Percentiles rank a stretch among this genome's conserved stretches.
Evolutionary conservation across 2,888 invertebrate genomes (phyloP).

Genomic region (Hyppa rectilinea): DNA sequence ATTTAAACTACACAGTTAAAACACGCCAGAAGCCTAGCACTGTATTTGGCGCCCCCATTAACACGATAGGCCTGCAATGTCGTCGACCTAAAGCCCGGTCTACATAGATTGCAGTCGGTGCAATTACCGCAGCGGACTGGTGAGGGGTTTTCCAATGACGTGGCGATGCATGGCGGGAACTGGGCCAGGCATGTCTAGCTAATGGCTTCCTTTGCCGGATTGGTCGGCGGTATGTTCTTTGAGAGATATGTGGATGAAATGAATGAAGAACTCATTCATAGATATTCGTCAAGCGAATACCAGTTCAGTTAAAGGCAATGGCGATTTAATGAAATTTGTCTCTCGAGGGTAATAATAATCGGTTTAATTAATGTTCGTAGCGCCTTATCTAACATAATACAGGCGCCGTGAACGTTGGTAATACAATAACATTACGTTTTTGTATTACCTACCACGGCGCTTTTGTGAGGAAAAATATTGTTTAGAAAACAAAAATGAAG

Average conservation of each 20-base stretch:
- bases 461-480: neutral
- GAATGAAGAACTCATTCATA: neutral
- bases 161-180: constrained; percentile 55
- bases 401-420: neutral
- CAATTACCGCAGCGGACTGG: constrained; percentile 48
- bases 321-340: neutral
- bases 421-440: too few relatives aligned
- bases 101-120: constrained; percentile 51
- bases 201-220: constrained; percentile 43
- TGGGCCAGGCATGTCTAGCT: constrained; percentile 48
- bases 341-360: too few relatives aligned
- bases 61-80: constrained; percentile 45
- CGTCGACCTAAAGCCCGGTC: constrained; percentile 57
- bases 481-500: neutral
- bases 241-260: constrained; percentile 17
- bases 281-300: neutral
- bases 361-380: neutral
- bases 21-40: constrained; percentile 24
- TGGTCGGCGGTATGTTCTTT: constrained; percentile 12
- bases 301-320: neutral
- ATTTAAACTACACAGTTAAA: constrained; percentile 32
- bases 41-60: constrained; percentile 44
- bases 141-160: constrained; percentile 60
- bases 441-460: too few relatives aligned
- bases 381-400: neutral